Base-by-base conservation (phyloP, 2,113 vertebrate genomes). In the Chinchilla lanigera region DNA sequence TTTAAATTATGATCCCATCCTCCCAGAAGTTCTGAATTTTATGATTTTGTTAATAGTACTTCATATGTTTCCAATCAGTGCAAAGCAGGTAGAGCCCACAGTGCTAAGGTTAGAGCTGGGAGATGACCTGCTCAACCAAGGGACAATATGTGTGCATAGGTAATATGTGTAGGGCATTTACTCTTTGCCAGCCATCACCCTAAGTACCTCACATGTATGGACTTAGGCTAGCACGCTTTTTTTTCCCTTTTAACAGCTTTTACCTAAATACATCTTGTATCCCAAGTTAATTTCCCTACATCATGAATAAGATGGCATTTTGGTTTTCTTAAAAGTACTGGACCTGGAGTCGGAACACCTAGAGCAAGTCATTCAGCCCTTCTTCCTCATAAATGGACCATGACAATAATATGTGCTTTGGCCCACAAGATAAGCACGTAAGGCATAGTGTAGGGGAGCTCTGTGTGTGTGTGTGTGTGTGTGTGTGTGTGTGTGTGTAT, bases 11-110 rank as follows among this genome's bases (percentile, higher is more conserved):
- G 86, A 26, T 86, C 77, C 83, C 33, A 89, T 41, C 7, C 8
- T 81, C 80, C 14, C 30, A 52, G 26, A n/a, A 75, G 71, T 90
- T 47, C 50, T 81, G 61, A 69, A 88, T 89, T 89, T 86, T 86
- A 77, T 56, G 85, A 35, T 77, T 86, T 86, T 97, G 93, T n/a
- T 65, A 81, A 61, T 17, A 89, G 24, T 84, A 54, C n/a, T 86
- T 86, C 26, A 54, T 67, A 87, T 22, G 38, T 61, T 67, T 97
- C 84, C 35, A 13, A 69, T 93, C 24, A 28, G 5, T 30, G 12
- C 41, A 85, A 90, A 20, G 17, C 56, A 95, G 80, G 56, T 47
- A 65, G 30, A 94, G 1, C 38, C 83, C 13, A 5, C 14, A 63
- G 17, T 47, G 60, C 44, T 95, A 80, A 87, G 54, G 58, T 95